These are phyloP conservation scores for Sycophaga agraensis DNA, from an alignment of 1,140 invertebrate species.

Conservation along the genomic window DNA sequence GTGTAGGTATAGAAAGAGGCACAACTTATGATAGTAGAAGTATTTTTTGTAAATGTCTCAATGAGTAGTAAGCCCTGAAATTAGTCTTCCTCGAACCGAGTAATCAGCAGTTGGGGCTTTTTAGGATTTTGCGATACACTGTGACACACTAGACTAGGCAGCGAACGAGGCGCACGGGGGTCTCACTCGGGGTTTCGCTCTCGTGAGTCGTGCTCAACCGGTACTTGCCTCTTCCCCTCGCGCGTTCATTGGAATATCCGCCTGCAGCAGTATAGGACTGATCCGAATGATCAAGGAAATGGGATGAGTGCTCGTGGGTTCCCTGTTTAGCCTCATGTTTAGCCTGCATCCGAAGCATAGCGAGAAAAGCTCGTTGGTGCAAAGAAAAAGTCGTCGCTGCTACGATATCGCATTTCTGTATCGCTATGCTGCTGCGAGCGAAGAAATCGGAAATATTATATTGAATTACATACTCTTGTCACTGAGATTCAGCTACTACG, in stretches of 20 bases:
- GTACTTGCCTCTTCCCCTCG: constrained; percentile 39
- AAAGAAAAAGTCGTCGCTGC: no score
- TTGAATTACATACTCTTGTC: no score
- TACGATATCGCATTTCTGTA: no score
- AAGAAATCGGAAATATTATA: no score
- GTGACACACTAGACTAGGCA: constrained; percentile 18
- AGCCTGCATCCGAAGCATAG: constrained; percentile 6
- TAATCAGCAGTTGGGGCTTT: no score
- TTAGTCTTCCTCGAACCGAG: constrained; percentile 46
- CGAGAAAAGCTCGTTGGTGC: no score
- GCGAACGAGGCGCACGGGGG: no score
- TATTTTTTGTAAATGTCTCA: background rate
- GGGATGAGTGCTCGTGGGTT: constrained; percentile 48
- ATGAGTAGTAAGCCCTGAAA: constrained; percentile 20
- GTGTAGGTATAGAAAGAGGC: no score
- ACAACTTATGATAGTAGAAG: no score
- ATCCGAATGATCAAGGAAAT: constrained; percentile 59
- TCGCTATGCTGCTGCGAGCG: no score
- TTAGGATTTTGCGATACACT: constrained; percentile 41
- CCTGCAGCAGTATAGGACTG: constrained; percentile 58
- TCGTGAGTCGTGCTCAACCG: background rate
- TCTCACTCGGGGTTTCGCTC: constrained; percentile 28
- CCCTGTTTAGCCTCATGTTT: constrained; percentile 25
- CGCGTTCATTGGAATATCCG: constrained; percentile 58
- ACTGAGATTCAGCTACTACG: no score